These are phyloP conservation scores for Gulo gulo DNA, from an alignment of 2,113 vertebrate species.

Conservation along the genomic window DNA sequence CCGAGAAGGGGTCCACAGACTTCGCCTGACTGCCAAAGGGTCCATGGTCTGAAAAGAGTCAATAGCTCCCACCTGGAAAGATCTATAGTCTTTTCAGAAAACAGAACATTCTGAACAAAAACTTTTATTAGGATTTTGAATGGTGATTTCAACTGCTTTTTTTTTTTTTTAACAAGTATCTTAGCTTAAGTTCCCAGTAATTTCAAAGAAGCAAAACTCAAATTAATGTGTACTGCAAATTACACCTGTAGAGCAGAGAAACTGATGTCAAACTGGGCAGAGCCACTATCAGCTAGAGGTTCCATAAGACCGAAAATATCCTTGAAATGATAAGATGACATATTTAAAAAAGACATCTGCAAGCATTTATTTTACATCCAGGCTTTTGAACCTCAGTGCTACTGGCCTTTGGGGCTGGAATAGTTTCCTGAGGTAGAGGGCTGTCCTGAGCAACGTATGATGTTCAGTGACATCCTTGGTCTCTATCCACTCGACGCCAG, in stretches of 20 bases:
- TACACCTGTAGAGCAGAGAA: neutral
- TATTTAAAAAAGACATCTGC: neutral
- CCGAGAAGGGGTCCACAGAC: neutral
- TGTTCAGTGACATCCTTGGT: neutral
- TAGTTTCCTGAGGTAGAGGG: neutral
- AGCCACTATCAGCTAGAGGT: neutral
- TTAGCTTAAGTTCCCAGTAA: neutral
- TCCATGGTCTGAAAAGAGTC: neutral
- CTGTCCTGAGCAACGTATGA: neutral
- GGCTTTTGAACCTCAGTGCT: neutral
- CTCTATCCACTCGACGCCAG: neutral
- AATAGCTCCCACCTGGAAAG: neutral
- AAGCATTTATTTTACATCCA: neutral
- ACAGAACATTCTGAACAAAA: neutral
- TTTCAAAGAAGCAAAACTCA: neutral
- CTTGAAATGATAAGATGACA: neutral
- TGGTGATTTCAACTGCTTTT: neutral
- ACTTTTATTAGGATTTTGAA: neutral
- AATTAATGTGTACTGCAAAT: neutral
- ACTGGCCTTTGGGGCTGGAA: neutral
- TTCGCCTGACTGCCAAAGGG: neutral
- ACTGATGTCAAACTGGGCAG: conserved; percentile 6
- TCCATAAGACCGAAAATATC: neutral
- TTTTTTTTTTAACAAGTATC: neutral
- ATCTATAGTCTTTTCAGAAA: neutral